Conservation (phyloP, 2,888 invertebrate genomes). For the Melanchra persicariae region DNA sequence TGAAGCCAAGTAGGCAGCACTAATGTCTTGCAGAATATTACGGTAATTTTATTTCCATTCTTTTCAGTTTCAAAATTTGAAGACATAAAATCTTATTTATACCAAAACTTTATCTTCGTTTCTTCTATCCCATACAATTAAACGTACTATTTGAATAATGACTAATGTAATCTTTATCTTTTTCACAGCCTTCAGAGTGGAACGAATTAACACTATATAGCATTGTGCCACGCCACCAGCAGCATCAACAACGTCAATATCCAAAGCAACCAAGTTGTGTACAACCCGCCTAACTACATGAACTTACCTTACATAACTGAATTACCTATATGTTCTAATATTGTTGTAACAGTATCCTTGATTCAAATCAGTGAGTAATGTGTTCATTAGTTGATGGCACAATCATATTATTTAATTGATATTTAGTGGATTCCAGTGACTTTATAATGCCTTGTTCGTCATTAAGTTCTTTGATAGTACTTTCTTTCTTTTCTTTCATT, state of each 20-base stretch:
- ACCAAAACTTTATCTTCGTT: too few relatives aligned
- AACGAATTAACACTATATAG: background rate
- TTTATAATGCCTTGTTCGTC: slow-evolving; percentile 62
- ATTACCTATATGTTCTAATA: background rate
- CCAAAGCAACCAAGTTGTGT: too few relatives aligned
- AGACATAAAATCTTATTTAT: too few relatives aligned
- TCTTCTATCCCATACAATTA: too few relatives aligned
- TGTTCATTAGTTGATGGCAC: slow-evolving; percentile 71
- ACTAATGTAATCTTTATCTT: background rate
- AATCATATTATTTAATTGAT: slow-evolving; percentile 71
- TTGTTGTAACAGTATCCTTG: slow-evolving; percentile 11
- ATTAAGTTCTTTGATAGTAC: slow-evolving; percentile 66
- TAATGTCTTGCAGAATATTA: slow-evolving; percentile 57
- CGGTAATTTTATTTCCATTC: slow-evolving; percentile 66
- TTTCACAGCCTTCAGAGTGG: background rate
- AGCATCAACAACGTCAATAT: too few relatives aligned
- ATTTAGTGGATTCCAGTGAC: slow-evolving; percentile 63
- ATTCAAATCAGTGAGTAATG: slow-evolving; percentile 52
- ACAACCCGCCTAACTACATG: too few relatives aligned
- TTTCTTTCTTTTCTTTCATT: slow-evolving; percentile 93
- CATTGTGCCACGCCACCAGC: too few relatives aligned
- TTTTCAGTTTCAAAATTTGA: background rate
- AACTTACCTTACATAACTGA: too few relatives aligned
- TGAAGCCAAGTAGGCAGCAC: slow-evolving; percentile 66
- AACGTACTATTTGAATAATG: background rate